phyloP scores from a whole-genome alignment of 1,140 invertebrate genomes.

The Mercenaria mercenaria region DNA sequence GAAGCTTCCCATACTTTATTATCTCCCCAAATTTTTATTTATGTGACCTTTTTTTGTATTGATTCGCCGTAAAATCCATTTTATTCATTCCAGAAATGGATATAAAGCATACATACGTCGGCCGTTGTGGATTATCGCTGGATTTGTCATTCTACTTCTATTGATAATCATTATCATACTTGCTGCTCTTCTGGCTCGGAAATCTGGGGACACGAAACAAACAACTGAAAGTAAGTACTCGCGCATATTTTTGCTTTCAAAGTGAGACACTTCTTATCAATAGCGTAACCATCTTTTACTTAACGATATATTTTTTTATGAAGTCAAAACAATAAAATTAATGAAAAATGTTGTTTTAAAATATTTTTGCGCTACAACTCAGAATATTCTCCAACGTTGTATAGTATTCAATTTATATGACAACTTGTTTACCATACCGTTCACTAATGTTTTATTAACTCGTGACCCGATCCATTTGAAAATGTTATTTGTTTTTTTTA shows the following conservation, averaged over 20 bases:
- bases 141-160: background rate
- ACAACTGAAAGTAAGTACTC: background rate
- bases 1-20: too few species aligned
- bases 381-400: too few species aligned
- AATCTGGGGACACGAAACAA: background rate
- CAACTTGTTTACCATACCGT: too few species aligned
- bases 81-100: constrained; percentile 19
- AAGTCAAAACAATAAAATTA: background rate
- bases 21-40: too few species aligned
- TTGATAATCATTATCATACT: constrained; percentile 20
- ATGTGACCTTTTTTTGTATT: too few species aligned
- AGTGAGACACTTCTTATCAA: background rate
- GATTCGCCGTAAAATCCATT: background rate
- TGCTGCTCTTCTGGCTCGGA: background rate
- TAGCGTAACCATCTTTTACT: background rate
- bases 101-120: background rate
- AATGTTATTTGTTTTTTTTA: too few species aligned
- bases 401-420: too few species aligned
- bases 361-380: too few species aligned
- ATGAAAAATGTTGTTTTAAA: too few species aligned
- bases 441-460: too few species aligned
- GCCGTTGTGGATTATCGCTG: constrained; percentile 1
- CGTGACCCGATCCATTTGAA: too few species aligned
- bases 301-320: background rate
- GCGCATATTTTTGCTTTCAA: too few species aligned